A percentile compares a stretch with the other conserved stretches of the same genome.
Evolutionary conservation across 2,797 vertebrate genomes (phyloP).

Genomic region (Enteromius thamalakanensis): DNA sequence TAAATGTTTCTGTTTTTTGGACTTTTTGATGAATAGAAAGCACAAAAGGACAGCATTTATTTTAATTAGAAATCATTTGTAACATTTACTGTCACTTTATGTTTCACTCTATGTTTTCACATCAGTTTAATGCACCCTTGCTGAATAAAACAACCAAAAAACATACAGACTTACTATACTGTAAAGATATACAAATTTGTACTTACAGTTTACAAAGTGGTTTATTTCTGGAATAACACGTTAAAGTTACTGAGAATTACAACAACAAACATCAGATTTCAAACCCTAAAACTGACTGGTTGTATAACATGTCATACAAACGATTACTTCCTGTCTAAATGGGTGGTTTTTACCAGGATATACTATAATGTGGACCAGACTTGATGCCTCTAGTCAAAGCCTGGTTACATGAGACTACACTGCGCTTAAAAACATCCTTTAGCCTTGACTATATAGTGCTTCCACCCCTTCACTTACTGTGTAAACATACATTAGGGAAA

Average conservation of each 20-base stretch:
- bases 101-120: no score
- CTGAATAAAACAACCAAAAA: no score
- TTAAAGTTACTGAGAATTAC: background rate
- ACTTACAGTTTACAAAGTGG: background rate
- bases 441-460: background rate
- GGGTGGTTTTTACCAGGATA: background rate
- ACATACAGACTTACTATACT: no score
- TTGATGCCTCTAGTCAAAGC: background rate
- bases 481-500: background rate
- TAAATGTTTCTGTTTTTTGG: no score
- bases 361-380: background rate
- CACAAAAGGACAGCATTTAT: background rate
- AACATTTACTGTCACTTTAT: no score
- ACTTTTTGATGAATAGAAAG: background rate
- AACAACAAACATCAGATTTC: background rate
- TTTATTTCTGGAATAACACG: background rate
- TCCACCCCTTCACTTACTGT: background rate
- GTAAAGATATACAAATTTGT: background rate
- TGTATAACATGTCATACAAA: background rate
- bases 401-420: background rate
- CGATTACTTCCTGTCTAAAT: background rate
- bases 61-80: background rate
- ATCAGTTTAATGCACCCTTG: no score
- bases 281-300: background rate
- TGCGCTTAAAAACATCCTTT: conserved; percentile 5